Percentiles rank a stretch among this genome's conserved stretches.
These are phyloP conservation scores for Pygoscelis adeliae DNA, from an alignment of 2,113 vertebrate genomes.

Conservation along the genomic window DNA sequence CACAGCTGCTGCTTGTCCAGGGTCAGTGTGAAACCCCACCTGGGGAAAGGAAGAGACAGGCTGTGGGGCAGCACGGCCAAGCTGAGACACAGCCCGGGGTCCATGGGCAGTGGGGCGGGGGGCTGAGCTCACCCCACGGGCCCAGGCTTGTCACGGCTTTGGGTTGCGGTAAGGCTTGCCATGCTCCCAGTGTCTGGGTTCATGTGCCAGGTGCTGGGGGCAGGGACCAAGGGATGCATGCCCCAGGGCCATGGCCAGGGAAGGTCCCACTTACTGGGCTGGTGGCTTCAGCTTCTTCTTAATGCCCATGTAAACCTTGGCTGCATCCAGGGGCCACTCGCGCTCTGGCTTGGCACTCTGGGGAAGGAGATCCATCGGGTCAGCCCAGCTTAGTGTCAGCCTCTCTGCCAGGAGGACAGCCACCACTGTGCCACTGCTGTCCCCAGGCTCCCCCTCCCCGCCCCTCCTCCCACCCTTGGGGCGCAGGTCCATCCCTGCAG, in stretches of 20 bases:
- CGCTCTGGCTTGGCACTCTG: slow-evolving; percentile 92
- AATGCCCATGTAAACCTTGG: slow-evolving; percentile 95
- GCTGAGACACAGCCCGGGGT: background rate
- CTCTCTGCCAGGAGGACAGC: background rate
- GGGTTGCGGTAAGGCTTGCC: background rate
- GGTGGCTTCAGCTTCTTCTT: slow-evolving; percentile 93
- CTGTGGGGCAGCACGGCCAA: background rate
- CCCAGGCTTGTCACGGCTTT: background rate
- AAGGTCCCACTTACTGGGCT: slow-evolving; percentile 77
- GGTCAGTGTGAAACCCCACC: slow-evolving; percentile 92
- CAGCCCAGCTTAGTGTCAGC: background rate
- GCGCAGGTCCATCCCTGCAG: background rate
- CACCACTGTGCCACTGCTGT: fast-evolving
- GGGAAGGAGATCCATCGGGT: background rate
- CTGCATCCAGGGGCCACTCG: slow-evolving; percentile 88
- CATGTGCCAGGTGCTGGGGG: background rate
- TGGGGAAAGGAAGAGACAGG: slow-evolving; percentile 47
- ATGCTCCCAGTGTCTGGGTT: too few relatives aligned
- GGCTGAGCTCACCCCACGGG: fast-evolving
- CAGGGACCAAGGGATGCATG: background rate
- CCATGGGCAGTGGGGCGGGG: fast-evolving
- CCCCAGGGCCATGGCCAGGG: background rate
- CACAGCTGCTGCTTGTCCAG: slow-evolving; percentile 94
- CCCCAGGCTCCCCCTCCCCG: background rate
- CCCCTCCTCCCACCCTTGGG: background rate